Percentiles rank a stretch among this genome's conserved stretches.
phyloP scores from a whole-genome alignment of 2,113 vertebrate genomes.

The Butorides virescens region DNA sequence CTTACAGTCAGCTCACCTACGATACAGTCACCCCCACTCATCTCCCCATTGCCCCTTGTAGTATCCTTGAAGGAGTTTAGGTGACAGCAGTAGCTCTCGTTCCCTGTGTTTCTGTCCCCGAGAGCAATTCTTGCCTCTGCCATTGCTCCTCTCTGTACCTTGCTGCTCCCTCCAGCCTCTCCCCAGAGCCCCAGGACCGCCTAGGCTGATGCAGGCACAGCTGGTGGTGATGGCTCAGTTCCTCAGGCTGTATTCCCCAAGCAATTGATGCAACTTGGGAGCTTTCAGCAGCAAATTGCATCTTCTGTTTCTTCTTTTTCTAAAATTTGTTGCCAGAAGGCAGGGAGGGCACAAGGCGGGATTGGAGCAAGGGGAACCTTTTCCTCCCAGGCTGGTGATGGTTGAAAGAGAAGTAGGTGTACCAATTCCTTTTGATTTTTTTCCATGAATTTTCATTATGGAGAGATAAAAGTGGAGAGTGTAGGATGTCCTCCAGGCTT shows the following conservation, averaged over 20 bases:
- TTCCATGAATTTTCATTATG: background rate
- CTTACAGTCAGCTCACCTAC: background rate
- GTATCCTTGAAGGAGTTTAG: background rate
- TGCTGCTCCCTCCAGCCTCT: background rate
- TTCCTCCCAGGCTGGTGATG: background rate
- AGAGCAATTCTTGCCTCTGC: background rate
- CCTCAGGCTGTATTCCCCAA: background rate
- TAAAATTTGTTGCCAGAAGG: background rate
- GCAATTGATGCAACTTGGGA: background rate
- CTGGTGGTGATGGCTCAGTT: background rate
- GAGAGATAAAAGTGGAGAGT: background rate
- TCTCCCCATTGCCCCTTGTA: rapidly evolving
- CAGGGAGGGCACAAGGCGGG: background rate
- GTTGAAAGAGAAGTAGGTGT: background rate
- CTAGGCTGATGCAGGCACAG: rapidly evolving
- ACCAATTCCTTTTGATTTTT: background rate
- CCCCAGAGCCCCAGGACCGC: background rate
- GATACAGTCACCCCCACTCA: too few relatives aligned
- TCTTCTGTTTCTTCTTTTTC: background rate
- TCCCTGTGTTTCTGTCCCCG: rapidly evolving
- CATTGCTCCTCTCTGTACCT: background rate
- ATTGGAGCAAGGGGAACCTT: background rate
- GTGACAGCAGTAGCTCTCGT: background rate
- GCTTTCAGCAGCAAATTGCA: background rate
- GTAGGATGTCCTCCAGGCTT: background rate